These are phyloP conservation scores for Parapristionchus giblindavisi DNA, from an alignment of 2,888 invertebrate genomes.

Conservation along the genomic window DNA sequence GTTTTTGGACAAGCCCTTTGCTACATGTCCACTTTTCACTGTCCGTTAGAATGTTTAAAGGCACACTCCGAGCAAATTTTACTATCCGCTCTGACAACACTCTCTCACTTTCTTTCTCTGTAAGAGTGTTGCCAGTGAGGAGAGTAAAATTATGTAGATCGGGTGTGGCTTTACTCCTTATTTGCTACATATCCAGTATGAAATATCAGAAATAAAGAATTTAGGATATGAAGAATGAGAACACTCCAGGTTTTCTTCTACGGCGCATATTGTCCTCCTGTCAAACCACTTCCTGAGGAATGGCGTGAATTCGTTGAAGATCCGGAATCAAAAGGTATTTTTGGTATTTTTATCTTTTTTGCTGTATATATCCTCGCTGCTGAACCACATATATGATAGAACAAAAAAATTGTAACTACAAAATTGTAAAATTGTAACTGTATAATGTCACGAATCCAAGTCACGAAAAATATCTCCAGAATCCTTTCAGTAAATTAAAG, in stretches of 20 bases:
- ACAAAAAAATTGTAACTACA: background rate
- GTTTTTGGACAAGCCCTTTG: too few relatives aligned
- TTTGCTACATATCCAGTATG: too few relatives aligned
- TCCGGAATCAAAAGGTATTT: conserved; percentile 35
- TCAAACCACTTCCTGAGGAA: conserved; percentile 21
- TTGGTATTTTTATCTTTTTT: background rate
- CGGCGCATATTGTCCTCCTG: conserved; percentile 25
- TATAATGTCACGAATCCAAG: too few relatives aligned
- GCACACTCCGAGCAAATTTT: too few relatives aligned
- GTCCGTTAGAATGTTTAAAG: too few relatives aligned
- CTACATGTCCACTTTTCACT: too few relatives aligned
- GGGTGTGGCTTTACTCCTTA: too few relatives aligned
- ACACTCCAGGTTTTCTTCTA: conserved; percentile 26
- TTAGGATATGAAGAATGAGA: background rate
- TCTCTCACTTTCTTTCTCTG: too few relatives aligned
- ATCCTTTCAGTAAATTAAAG: too few relatives aligned
- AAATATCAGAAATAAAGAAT: background rate
- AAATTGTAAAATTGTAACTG: too few relatives aligned
- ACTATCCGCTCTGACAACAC: too few relatives aligned
- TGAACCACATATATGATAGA: background rate
- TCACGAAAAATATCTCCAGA: too few relatives aligned
- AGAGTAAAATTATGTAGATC: background rate
- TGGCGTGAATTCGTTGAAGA: conserved; percentile 39
- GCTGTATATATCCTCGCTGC: background rate
- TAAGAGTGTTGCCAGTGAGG: background rate